phyloP scores from a whole-genome alignment of 2,797 vertebrate species.

The Myoxocephalus aenaeus region DNA sequence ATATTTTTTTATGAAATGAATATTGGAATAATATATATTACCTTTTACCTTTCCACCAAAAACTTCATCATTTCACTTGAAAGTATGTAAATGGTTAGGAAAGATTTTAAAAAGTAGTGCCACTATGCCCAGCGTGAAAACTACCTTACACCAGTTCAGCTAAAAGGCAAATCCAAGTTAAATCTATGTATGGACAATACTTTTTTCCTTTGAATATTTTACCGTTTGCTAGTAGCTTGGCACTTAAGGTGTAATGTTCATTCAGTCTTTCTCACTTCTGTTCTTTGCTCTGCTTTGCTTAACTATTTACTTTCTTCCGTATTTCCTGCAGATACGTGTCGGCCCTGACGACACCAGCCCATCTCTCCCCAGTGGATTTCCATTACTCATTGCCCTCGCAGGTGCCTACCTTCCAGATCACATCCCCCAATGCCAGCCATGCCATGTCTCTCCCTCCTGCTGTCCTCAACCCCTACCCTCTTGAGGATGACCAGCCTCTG shows the following conservation, averaged over 20 bases:
- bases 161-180: background rate
- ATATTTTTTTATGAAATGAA: background rate
- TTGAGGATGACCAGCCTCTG: conserved; percentile 93
- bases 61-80: background rate
- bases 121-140: background rate
- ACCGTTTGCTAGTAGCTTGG: conserved; percentile 4
- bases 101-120: background rate
- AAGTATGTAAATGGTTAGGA: background rate
- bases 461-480: conserved; percentile 90
- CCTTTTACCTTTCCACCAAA: background rate
- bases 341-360: conserved; percentile 96
- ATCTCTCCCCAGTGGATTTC: conserved; percentile 96
- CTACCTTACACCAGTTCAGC: background rate
- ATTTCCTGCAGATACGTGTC: conserved; percentile 91
- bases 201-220: background rate
- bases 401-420: conserved; percentile 98
- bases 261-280: conserved; percentile 8
- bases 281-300: conserved; percentile 30
- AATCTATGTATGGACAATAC: background rate
- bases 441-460: conserved; percentile 94
- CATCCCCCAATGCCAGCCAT: conserved; percentile 93
- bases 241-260: conserved; percentile 11
- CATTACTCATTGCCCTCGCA: conserved; percentile 95
- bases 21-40: too few species aligned
- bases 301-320: conserved; percentile 33